Percentiles rank a stretch among this genome's conserved stretches.
Evolutionary conservation across 2,888 invertebrate genomes (phyloP).

Genomic region (Heliothis peltigera): DNA sequence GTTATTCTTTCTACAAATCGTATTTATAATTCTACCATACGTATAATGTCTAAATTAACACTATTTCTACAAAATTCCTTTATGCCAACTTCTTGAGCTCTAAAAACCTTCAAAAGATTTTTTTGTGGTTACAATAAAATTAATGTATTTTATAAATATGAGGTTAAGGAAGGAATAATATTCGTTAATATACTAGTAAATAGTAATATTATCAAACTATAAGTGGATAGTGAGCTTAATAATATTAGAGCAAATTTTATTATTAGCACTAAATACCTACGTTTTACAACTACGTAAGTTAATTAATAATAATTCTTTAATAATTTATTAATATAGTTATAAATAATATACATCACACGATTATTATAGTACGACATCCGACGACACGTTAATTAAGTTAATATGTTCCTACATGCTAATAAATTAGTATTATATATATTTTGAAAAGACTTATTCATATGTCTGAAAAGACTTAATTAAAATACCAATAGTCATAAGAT

Average conservation of each 20-base stretch:
- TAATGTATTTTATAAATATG: neutral
- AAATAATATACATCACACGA: constrained; percentile 11
- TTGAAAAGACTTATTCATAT: neutral
- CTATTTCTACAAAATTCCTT: neutral
- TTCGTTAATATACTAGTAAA: neutral
- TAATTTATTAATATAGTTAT: neutral
- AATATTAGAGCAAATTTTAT: constrained; percentile 14
- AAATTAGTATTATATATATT: constrained; percentile 8
- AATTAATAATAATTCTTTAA: neutral
- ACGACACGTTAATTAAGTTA: constrained; percentile 3
- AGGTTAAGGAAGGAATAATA: constrained; percentile 28
- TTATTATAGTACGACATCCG: constrained; percentile 1
- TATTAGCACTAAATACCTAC: neutral
- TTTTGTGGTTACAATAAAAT: constrained; percentile 2
- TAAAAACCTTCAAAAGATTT: constrained; percentile 37
- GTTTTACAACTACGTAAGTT: neutral
- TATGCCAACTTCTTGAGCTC: constrained; percentile 21
- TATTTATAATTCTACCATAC: neutral
- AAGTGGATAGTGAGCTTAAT: constrained; percentile 24
- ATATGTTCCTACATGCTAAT: neutral
- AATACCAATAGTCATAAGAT: neutral
- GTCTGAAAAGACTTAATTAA: neutral
- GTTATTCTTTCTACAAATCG: neutral
- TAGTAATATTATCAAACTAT: constrained; percentile 34
- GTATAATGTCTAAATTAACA: too few relatives aligned